Percentiles rank a stretch among this genome's conserved stretches.
These are phyloP conservation scores for Sphecodes monilicornis DNA, from an alignment of 2,888 invertebrate genomes.

Conservation along the genomic window DNA sequence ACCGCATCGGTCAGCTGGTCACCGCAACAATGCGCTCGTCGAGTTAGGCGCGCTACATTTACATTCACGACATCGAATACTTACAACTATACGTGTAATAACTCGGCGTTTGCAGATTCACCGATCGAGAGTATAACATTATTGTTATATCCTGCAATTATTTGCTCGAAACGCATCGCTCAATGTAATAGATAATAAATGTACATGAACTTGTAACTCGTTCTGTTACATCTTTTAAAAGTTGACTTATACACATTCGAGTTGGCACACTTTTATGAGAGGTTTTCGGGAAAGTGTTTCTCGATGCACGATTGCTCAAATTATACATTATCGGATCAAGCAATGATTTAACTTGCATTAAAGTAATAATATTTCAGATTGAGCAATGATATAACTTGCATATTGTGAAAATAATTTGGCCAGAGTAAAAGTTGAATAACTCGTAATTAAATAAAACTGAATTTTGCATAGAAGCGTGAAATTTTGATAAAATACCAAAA, in stretches of 20 bases:
- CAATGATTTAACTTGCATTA: neutral
- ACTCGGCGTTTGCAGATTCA: neutral
- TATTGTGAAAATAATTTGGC: neutral
- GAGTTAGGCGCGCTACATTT: slow-evolving; percentile 13
- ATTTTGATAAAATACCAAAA: neutral
- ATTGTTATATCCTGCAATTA: neutral
- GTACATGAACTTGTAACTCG: slow-evolving; percentile 1
- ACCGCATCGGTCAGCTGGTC: slow-evolving; percentile 53
- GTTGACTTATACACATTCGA: too few species aligned
- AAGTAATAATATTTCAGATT: neutral
- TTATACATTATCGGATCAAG: neutral
- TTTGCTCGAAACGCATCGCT: neutral
- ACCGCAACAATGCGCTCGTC: slow-evolving; percentile 31
- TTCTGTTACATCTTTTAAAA: neutral
- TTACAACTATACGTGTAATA: slow-evolving; percentile 2
- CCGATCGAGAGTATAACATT: neutral
- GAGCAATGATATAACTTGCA: neutral
- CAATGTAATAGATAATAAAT: neutral
- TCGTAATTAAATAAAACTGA: neutral
- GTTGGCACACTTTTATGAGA: neutral
- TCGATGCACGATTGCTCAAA: neutral
- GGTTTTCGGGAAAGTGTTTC: neutral
- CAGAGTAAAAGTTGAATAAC: neutral
- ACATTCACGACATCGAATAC: neutral
- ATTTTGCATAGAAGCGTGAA: neutral